A percentile compares a stretch with the other conserved stretches of the same genome.
phyloP scores from a whole-genome alignment of 2,888 invertebrate species.

The Melangyna quadrimaculata region DNA sequence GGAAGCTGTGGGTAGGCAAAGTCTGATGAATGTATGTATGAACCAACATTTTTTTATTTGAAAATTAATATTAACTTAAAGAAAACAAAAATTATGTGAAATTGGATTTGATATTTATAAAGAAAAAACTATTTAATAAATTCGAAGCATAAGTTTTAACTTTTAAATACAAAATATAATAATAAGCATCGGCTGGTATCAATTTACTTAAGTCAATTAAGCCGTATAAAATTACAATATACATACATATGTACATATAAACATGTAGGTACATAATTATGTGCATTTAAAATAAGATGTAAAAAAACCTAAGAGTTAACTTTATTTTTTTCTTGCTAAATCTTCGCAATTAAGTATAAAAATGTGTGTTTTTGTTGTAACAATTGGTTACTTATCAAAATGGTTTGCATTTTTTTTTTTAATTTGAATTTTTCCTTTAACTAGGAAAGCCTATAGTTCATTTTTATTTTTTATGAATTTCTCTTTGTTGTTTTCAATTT shows the following conservation, averaged over 20 bases:
- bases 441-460: slow-evolving; percentile 60
- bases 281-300: not conserved
- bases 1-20: slow-evolving; percentile 21
- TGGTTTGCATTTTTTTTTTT: slow-evolving; percentile 18
- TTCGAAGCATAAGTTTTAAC: slow-evolving; percentile 13
- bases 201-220: not conserved
- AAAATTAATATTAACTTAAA: not conserved
- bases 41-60: not conserved
- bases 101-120: not conserved
- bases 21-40: not conserved
- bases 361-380: slow-evolving; percentile 58
- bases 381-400: slow-evolving; percentile 66
- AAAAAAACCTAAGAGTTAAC: slow-evolving; percentile 37
- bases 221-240: slow-evolving; percentile 2
- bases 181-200: not conserved
- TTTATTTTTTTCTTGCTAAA: slow-evolving; percentile 44
- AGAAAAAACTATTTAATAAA: not conserved
- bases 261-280: no score
- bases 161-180: not conserved
- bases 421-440: slow-evolving; percentile 28
- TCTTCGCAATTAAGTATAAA: slow-evolving; percentile 68
- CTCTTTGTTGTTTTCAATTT: slow-evolving; percentile 44
- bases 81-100: not conserved
- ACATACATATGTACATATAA: no score
- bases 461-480: slow-evolving; percentile 42